Percentiles rank a stretch among this genome's conserved stretches.
These are phyloP conservation scores for Myrmecobius fasciatus DNA, from an alignment of 2,113 vertebrate species.

Conservation along the genomic window DNA sequence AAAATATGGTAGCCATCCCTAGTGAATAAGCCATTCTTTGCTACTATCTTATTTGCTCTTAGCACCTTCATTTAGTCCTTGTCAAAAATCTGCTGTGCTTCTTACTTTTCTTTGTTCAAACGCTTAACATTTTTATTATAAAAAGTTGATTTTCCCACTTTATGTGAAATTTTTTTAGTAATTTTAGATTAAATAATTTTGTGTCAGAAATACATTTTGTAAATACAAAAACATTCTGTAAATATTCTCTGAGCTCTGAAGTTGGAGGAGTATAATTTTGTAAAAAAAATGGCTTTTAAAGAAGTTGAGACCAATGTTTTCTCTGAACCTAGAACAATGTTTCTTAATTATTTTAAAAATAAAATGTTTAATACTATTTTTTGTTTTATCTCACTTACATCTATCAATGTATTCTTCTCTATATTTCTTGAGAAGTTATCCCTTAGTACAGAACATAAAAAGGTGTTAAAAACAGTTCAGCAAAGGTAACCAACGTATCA, in stretches of 20 bases:
- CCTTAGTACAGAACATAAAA: background rate
- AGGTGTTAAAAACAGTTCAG: background rate
- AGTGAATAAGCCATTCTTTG: background rate
- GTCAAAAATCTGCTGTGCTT: background rate
- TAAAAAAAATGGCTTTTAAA: background rate
- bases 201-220: background rate
- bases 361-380: background rate
- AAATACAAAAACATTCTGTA: background rate
- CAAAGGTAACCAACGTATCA: background rate
- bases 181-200: background rate
- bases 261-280: constrained; percentile 4
- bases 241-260: background rate
- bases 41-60: background rate
- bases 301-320: background rate
- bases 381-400: background rate
- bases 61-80: background rate
- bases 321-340: background rate
- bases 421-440: background rate
- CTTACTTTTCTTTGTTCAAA: background rate
- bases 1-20: constrained; percentile 5
- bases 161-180: background rate
- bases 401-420: background rate
- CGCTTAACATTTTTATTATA: background rate
- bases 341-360: background rate
- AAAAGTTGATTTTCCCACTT: constrained; percentile 17